phyloP scores from a whole-genome alignment of 2,797 vertebrate species.

The Heliangelus exortis region DNA sequence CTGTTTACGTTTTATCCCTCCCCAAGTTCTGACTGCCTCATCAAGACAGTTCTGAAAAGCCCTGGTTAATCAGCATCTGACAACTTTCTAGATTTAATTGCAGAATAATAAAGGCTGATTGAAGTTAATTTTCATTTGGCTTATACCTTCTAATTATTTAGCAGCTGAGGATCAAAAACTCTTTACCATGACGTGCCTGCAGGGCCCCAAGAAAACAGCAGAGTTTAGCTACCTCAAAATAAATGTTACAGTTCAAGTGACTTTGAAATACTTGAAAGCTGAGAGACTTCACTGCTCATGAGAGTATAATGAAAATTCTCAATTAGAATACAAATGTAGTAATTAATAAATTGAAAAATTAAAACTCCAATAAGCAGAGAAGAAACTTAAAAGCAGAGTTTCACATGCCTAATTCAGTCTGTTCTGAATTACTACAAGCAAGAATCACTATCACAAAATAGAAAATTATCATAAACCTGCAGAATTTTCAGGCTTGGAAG shows the following conservation, averaged over 20 bases:
- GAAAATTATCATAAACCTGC: background rate
- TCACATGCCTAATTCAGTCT: background rate
- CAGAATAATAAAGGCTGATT: background rate
- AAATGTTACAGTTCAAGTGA: background rate
- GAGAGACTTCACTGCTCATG: background rate
- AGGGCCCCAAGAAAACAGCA: background rate
- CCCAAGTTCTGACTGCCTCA: background rate
- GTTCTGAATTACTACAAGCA: background rate
- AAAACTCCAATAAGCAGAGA: background rate
- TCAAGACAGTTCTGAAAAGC: conserved; percentile 4
- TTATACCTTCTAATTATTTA: conserved; percentile 61
- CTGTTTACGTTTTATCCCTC: background rate
- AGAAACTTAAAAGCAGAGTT: background rate
- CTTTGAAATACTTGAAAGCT: conserved; percentile 42
- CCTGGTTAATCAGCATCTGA: conserved; percentile 25
- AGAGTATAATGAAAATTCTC: background rate
- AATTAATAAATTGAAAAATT: conserved; percentile 26
- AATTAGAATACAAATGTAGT: conserved; percentile 13
- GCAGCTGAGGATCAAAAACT: background rate
- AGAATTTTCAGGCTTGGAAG: too few species aligned
- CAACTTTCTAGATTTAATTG: background rate
- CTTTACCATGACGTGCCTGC: background rate
- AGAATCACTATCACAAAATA: background rate
- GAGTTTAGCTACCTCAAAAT: conserved; percentile 15
- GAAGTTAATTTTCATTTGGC: conserved; percentile 51